A percentile compares a stretch with the other conserved stretches of the same genome.
phyloP scores from a whole-genome alignment of 2,113 vertebrate species.

The Gracilinanus agilis region DNA sequence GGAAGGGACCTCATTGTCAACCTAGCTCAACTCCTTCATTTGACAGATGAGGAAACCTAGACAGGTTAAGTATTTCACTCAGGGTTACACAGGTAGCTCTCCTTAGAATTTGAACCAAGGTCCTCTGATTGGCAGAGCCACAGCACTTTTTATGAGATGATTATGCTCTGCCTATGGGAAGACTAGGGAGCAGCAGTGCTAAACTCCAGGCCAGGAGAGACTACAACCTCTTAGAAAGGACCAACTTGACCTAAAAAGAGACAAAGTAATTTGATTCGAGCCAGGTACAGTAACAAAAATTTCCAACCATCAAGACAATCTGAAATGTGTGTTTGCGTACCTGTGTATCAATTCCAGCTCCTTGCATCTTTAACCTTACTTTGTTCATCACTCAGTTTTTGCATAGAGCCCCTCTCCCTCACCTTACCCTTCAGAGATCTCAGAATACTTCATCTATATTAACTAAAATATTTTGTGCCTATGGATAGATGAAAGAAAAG shows the following conservation, averaged over 20 bases:
- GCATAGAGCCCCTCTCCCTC: not conserved
- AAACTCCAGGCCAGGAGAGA: not conserved
- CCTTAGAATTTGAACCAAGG: not conserved
- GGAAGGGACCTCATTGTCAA: not conserved
- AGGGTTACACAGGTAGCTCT: not conserved
- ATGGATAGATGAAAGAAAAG: not conserved
- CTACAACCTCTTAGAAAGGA: slow-evolving; percentile 26
- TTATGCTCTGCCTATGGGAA: not conserved
- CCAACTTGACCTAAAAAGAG: not conserved
- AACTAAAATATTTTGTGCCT: not conserved
- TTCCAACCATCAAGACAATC: not conserved
- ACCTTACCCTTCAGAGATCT: not conserved
- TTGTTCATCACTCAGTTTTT: not conserved
- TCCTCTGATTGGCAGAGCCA: not conserved
- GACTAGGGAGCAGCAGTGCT: not conserved
- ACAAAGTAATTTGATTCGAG: slow-evolving; percentile 23
- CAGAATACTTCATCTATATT: not conserved
- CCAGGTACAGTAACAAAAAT: not conserved
- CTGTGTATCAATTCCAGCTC: slow-evolving; percentile 8
- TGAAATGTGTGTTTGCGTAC: not conserved
- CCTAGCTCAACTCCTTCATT: not conserved
- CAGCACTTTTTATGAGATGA: not conserved
- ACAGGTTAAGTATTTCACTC: not conserved
- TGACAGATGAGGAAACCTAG: not conserved
- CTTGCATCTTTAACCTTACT: slow-evolving; percentile 35